Evolutionary conservation across 2,888 invertebrate genomes (phyloP).

Genomic region (Andrena fulva): DNA sequence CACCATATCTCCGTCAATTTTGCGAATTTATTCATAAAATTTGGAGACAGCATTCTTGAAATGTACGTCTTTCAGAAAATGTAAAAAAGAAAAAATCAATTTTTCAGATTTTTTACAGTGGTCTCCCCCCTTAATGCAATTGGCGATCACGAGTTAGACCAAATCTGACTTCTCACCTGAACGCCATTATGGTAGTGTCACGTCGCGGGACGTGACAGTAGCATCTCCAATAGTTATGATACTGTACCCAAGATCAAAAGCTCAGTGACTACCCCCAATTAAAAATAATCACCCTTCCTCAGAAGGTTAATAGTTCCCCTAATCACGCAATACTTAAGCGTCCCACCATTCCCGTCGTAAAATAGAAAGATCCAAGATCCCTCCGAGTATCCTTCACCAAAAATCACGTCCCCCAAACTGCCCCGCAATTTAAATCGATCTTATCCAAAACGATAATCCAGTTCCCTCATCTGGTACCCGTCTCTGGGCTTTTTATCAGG

Average conservation of each 20-base stretch:
- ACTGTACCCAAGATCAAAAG: neutral
- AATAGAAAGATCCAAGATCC: neutral
- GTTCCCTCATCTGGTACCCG: neutral
- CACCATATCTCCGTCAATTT: no score
- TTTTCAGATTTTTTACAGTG: no score
- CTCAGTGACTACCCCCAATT: neutral
- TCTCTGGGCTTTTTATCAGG: slow-evolving; percentile 2
- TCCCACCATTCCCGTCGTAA: neutral
- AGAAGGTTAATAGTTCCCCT: neutral
- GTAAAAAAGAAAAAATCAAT: no score
- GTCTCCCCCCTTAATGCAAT: no score
- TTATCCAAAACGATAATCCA: slow-evolving; percentile 34
- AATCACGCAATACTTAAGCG: slow-evolving; percentile 15
- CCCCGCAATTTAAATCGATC: slow-evolving; percentile 15
- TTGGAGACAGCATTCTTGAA: no score
- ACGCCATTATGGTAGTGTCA: neutral
- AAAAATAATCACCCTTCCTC: slow-evolving; percentile 1
- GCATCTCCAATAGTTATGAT: neutral
- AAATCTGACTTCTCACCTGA: no score
- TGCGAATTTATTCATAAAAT: no score
- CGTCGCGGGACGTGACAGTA: no score
- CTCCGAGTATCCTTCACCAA: neutral
- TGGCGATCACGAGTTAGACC: no score
- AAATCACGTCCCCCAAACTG: neutral
- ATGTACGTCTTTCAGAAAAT: no score